These are phyloP conservation scores for Zelleria hepariella DNA, from an alignment of 2,888 invertebrate species.

Conservation along the genomic window DNA sequence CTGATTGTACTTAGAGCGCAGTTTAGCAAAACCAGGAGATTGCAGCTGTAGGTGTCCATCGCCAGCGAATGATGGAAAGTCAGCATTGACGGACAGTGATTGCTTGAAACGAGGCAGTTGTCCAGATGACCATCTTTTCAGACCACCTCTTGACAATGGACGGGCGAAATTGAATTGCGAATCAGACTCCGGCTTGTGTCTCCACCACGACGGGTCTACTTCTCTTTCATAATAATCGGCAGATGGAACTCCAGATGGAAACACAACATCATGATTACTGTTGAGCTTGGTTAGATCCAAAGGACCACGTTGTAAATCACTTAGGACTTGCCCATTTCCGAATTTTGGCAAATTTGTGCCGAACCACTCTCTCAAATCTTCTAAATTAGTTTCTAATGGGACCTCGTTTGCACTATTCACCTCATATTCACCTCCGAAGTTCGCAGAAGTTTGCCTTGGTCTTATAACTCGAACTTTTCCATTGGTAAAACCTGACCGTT, in stretches of 20 bases:
- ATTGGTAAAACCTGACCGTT: background rate
- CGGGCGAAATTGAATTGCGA: too few species aligned
- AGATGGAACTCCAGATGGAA: too few species aligned
- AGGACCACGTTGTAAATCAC: too few species aligned
- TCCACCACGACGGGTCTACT: too few species aligned
- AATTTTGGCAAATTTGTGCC: background rate
- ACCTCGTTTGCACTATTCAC: background rate
- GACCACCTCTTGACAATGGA: too few species aligned
- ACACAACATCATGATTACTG: too few species aligned
- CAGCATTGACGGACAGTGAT: background rate
- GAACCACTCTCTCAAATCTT: background rate
- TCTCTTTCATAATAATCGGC: too few species aligned
- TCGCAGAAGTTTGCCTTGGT: background rate
- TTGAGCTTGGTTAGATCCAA: too few species aligned
- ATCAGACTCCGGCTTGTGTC: too few species aligned
- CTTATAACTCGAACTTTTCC: background rate
- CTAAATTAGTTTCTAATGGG: background rate
- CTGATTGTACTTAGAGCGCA: background rate
- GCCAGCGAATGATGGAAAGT: background rate
- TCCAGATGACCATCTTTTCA: too few species aligned
- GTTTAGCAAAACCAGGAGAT: background rate
- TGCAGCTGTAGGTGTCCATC: background rate
- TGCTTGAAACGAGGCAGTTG: background rate
- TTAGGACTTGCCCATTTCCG: background rate
- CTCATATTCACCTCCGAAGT: background rate